These are phyloP conservation scores for Ichneumoninae sp. DNA, from an alignment of 2,888 invertebrate species.

Conservation along the genomic window DNA sequence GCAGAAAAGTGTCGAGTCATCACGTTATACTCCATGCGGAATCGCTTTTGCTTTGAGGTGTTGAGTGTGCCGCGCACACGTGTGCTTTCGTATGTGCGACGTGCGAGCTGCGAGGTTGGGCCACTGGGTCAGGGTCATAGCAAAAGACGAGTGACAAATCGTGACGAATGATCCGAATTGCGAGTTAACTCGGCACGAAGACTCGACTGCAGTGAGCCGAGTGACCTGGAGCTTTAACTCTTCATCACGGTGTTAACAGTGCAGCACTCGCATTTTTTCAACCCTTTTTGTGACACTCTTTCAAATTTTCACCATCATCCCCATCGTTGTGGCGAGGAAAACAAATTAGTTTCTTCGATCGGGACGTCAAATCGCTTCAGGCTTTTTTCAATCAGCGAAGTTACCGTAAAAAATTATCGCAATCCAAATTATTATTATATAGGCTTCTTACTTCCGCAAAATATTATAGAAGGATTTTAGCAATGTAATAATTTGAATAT, in stretches of 20 bases:
- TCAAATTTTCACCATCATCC: neutral
- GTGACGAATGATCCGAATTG: slow-evolving; percentile 46
- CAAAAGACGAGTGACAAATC: slow-evolving; percentile 50
- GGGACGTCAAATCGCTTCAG: neutral
- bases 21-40: neutral
- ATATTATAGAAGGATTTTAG: too few relatives aligned
- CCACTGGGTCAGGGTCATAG: slow-evolving; percentile 48
- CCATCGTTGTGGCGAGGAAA: neutral
- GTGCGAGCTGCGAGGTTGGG: slow-evolving; percentile 16
- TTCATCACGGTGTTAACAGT: neutral
- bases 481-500: too few relatives aligned
- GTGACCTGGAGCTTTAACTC: slow-evolving; percentile 24
- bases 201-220: slow-evolving; percentile 16
- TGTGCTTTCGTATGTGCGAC: slow-evolving; percentile 13
- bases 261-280: neutral
- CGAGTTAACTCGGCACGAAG: slow-evolving; percentile 33
- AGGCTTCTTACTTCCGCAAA: too few relatives aligned
- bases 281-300: neutral
- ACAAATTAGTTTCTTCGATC: neutral
- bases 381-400: too few relatives aligned
- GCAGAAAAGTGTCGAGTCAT: slow-evolving; percentile 29
- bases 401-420: too few relatives aligned
- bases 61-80: slow-evolving; percentile 21
- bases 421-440: too few relatives aligned
- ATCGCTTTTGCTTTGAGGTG: slow-evolving; percentile 8